Evolutionary conservation across 53 echinoderm and acorn worm species (phyloP).

Genomic region (Paelopatides confundens): DNA sequence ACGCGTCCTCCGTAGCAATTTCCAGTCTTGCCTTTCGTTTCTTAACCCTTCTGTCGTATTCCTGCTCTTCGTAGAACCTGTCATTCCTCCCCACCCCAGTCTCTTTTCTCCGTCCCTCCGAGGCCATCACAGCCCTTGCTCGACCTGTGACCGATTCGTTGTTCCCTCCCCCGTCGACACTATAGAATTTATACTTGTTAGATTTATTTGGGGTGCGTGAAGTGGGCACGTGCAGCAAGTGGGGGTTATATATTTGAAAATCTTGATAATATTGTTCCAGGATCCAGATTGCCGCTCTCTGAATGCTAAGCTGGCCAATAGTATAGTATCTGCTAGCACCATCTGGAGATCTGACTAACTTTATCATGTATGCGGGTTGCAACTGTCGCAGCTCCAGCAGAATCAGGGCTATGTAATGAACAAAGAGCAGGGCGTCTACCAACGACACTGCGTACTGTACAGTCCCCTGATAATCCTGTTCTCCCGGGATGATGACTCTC

Average conservation of each 20-base stretch:
- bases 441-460: conserved; percentile 88
- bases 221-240: conserved; percentile 81
- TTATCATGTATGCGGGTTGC: conserved; percentile 86
- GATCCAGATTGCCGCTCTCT: conserved; percentile 86
- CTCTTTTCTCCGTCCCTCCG: conserved; percentile 84
- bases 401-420: conserved; percentile 92
- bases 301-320: conserved; percentile 91
- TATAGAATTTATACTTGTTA: conserved; percentile 91
- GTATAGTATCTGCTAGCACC: conserved; percentile 86
- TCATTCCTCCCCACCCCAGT: conserved; percentile 82
- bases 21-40: conserved; percentile 86
- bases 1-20: conserved; percentile 92
- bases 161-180: conserved; percentile 76
- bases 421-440: conserved; percentile 91
- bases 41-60: conserved; percentile 91
- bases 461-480: conserved; percentile 70
- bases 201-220: conserved; percentile 87
- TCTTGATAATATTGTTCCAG: conserved; percentile 97
- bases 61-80: conserved; percentile 98
- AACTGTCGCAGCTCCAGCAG: conserved; percentile 90
- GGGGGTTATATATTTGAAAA: conserved; percentile 89
- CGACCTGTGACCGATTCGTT: conserved; percentile 86
- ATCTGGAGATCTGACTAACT: conserved; percentile 91
- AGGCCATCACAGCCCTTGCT: conserved; percentile 95
- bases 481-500: conserved; percentile 71